Percentiles rank a stretch among this genome's conserved stretches.
Conservation (phyloP, 2,113 vertebrate genomes). For the Melospiza georgiana region DNA sequence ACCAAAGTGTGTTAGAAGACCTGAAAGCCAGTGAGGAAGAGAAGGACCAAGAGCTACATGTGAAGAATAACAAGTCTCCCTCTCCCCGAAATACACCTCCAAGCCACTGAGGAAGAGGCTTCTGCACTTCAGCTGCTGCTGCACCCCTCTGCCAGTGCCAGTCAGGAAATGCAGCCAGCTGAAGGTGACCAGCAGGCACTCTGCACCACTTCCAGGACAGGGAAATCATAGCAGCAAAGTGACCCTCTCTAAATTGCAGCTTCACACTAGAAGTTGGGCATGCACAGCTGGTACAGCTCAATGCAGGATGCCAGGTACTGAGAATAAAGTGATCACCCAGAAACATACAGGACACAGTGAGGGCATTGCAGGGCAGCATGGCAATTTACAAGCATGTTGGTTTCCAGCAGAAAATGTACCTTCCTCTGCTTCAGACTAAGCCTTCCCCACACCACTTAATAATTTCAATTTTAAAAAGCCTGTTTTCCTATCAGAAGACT, state of each 20-base stretch:
- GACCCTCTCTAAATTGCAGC: not conserved
- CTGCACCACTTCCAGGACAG: not conserved
- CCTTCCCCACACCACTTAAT: not conserved
- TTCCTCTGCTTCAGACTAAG: not conserved
- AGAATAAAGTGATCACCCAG: not conserved
- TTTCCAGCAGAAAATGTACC: not conserved
- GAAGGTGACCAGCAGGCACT: not conserved
- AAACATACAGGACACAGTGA: not conserved
- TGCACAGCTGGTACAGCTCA: accelerated
- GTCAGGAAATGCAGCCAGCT: accelerated
- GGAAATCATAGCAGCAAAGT: not conserved
- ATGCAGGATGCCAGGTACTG: not conserved
- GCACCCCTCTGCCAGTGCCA: accelerated
- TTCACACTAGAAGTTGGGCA: not conserved
- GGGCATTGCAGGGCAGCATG: not conserved
- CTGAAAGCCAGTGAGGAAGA: not conserved
- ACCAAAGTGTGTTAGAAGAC: not conserved
- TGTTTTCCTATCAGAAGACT: not conserved
- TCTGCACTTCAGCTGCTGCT: not conserved
- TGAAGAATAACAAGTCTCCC: not conserved
- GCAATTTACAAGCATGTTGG: not conserved
- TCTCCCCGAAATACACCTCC: not conserved
- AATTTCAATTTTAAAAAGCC: not conserved
- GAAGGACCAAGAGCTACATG: not conserved
- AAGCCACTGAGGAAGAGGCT: not conserved